Conservation (phyloP, 2,888 invertebrate species). For the Drosophila subquinaria region DNA sequence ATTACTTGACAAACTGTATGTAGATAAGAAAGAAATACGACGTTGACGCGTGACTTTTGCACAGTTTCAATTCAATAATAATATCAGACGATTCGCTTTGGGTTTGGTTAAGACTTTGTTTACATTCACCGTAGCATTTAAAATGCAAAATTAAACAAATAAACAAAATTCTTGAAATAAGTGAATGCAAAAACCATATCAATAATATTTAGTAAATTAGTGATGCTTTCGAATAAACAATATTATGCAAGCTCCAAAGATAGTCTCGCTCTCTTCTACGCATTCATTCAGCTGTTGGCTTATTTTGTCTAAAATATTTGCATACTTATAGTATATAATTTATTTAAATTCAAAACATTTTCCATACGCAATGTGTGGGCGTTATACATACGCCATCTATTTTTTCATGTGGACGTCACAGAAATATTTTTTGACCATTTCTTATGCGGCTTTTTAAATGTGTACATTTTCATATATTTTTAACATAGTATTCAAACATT, state of each 20-base stretch:
- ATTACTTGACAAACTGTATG: no score
- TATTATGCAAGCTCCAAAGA: slow-evolving; percentile 2
- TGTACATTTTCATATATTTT: not conserved
- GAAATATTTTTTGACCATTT: slow-evolving; percentile 31
- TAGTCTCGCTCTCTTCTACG: not conserved
- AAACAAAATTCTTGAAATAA: slow-evolving; percentile 18
- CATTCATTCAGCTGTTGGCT: slow-evolving; percentile 33
- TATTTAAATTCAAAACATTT: slow-evolving; percentile 22
- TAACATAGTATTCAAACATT: slow-evolving; percentile 13
- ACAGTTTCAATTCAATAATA: slow-evolving; percentile 13
- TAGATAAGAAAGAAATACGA: slow-evolving; percentile 1
- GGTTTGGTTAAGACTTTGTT: slow-evolving; percentile 10
- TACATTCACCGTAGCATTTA: slow-evolving; percentile 1
- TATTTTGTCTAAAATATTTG: slow-evolving; percentile 11
- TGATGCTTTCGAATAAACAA: slow-evolving; percentile 5
- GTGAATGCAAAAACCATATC: not conserved
- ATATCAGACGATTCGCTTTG: slow-evolving; percentile 19
- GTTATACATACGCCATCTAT: slow-evolving; percentile 10
- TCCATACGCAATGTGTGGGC: slow-evolving; percentile 40
- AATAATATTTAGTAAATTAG: not conserved
- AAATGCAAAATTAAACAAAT: not conserved
- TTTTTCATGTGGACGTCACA: slow-evolving; percentile 46
- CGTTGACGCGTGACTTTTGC: slow-evolving; percentile 33
- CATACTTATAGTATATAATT: slow-evolving; percentile 9
- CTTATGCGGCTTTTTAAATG: slow-evolving; percentile 10